A percentile compares a stretch with the other conserved stretches of the same genome.
Evolutionary conservation across 1,140 invertebrate species (phyloP).

Genomic region (Cecropterus lyciades): DNA sequence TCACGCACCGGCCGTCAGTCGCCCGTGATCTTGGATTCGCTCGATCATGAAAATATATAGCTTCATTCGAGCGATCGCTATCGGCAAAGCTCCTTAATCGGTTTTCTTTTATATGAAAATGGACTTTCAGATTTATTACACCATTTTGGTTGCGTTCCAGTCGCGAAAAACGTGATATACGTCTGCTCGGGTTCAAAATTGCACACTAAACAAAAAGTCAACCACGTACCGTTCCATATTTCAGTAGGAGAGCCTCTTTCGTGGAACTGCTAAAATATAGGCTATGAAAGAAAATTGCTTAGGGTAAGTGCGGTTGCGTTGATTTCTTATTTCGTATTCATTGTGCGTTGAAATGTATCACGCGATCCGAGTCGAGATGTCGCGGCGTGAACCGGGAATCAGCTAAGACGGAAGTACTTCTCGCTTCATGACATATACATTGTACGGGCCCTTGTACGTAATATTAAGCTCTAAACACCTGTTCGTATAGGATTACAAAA

Average conservation of each 20-base stretch:
- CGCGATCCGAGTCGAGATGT: slow-evolving; percentile 50
- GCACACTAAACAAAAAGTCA: slow-evolving; percentile 78
- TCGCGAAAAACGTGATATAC: slow-evolving; percentile 75
- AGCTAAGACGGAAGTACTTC: slow-evolving; percentile 35
- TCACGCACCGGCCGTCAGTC: slow-evolving; percentile 76
- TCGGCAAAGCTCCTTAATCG: slow-evolving; percentile 82
- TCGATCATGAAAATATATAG: slow-evolving; percentile 84
- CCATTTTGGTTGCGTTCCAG: slow-evolving; percentile 73
- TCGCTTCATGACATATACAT: slow-evolving; percentile 33
- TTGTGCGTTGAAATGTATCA: slow-evolving; percentile 74
- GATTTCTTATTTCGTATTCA: slow-evolving; percentile 81
- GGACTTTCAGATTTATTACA: slow-evolving; percentile 81
- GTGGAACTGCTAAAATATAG: slow-evolving; percentile 66
- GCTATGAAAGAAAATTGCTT: slow-evolving; percentile 76
- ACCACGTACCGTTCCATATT: slow-evolving; percentile 64
- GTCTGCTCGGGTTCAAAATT: slow-evolving; percentile 63
- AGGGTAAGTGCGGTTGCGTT: slow-evolving; percentile 71
- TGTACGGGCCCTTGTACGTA: not conserved
- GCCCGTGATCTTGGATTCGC: slow-evolving; percentile 74
- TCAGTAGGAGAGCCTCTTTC: slow-evolving; percentile 56
- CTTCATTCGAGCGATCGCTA: slow-evolving; percentile 80
- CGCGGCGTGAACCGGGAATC: slow-evolving; percentile 36
- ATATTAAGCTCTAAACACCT: too few species aligned
- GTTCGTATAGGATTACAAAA: too few species aligned
- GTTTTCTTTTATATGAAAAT: slow-evolving; percentile 84